Conservation (phyloP, 2,113 vertebrate genomes). For the Lutjanus erythropterus region DNA sequence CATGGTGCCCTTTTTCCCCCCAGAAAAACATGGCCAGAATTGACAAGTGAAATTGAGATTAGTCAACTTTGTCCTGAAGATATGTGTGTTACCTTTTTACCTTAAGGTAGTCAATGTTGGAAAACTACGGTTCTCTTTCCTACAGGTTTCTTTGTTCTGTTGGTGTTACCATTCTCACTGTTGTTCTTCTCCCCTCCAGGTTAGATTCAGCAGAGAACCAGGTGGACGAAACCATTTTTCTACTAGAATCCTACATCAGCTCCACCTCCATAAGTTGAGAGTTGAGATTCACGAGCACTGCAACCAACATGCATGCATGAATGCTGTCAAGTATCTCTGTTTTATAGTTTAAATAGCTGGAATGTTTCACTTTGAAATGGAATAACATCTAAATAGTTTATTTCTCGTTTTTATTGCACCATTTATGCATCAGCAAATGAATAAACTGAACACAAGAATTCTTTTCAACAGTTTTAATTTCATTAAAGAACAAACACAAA, state of each 20-base stretch:
- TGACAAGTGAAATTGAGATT: no score
- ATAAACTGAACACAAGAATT: slow-evolving; percentile 26
- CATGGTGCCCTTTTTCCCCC: no score
- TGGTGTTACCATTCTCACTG: neutral
- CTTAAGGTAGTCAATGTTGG: no score
- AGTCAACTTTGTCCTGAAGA: no score
- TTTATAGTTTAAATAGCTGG: slow-evolving; percentile 43
- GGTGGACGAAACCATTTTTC: slow-evolving; percentile 94
- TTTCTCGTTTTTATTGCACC: slow-evolving; percentile 32
- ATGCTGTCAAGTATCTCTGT: slow-evolving; percentile 16
- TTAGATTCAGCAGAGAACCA: slow-evolving; percentile 94
- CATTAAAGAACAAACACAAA: slow-evolving; percentile 51
- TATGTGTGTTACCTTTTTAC: no score
- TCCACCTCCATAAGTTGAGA: slow-evolving; percentile 71
- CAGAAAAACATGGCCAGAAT: no score
- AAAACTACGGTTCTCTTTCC: neutral
- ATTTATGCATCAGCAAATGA: slow-evolving; percentile 7
- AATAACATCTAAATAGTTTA: slow-evolving; percentile 33
- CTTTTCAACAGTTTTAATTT: slow-evolving; percentile 65
- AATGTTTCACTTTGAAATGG: slow-evolving; percentile 38
- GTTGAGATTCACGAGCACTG: neutral
- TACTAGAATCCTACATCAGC: slow-evolving; percentile 90
- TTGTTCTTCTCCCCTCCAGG: slow-evolving; percentile 76
- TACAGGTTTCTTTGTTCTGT: neutral
- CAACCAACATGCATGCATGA: neutral